Percentiles rank a stretch among this genome's conserved stretches.
Conservation (phyloP, 1,140 invertebrate species). For the Nephila pilipes region DNA sequence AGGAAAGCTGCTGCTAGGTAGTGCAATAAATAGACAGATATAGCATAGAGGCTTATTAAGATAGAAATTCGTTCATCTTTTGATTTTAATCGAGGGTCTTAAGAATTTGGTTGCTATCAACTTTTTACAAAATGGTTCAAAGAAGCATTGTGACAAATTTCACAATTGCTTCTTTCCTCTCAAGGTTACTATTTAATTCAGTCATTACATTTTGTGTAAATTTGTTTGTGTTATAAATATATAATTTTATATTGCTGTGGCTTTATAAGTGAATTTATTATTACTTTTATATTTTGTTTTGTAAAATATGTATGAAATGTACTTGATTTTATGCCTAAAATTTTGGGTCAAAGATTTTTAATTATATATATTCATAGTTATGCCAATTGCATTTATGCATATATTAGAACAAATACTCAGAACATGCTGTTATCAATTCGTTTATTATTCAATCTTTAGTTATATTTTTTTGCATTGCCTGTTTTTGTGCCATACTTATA, state of each 20-base stretch:
- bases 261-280: not conserved
- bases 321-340: not conserved
- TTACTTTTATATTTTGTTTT: not conserved
- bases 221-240: no score
- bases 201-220: no score
- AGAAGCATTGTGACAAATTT: no score
- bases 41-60: not conserved
- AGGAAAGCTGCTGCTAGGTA: not conserved
- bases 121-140: no score
- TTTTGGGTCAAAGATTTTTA: not conserved
- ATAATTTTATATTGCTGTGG: no score
- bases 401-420: constrained; percentile 18
- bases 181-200: not conserved
- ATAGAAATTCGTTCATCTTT: not conserved
- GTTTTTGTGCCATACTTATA: no score
- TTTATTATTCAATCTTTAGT: constrained; percentile 6
- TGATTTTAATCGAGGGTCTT: not conserved
- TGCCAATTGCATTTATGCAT: not conserved
- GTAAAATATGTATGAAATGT: not conserved
- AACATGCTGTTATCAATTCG: not conserved
- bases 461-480: not conserved
- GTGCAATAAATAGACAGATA: not conserved
- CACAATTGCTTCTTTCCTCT: not conserved
- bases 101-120: no score
- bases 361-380: not conserved